Evolutionary conservation across 2,888 invertebrate species (phyloP), one percentile per base, ranked within the genome.

Genomic region (Lacanobia wlatinum): DNA sequence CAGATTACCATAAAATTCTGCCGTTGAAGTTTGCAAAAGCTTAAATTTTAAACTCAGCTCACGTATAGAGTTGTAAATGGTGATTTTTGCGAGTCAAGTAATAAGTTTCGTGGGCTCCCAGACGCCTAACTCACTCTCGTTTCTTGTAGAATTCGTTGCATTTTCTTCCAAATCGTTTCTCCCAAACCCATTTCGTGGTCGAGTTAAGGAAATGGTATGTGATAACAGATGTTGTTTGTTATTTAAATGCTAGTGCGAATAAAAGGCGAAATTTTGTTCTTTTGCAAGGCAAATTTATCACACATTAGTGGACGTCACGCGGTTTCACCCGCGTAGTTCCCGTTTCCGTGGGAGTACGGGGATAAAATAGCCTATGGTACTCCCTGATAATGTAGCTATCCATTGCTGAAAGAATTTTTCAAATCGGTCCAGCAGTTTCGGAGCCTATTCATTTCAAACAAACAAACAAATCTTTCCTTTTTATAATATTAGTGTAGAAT

Each of bases 21-120:
- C 7, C 12, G 48, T 21, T 48, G 23, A 62, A 73, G 60, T 70
- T 63, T 16, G 28, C 40, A 50, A 23, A 69, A 53, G 28, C 58
- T 66, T 60, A 18, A 28, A 71, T 71, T 65, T 68, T 68, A 60
- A 70, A 82, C 34, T 59, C 68, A 6, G 34, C 43, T 66, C 73
- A 82, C 82, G 64, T 73, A 66, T 66, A 23, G 10, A 68, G 55
- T 73, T 78, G 69, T 64, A 69, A 73, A 73, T 76, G 68, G 58
- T 71, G 65, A 63, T 70, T 73, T 82, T 60, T 55, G n/a, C 10
- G 48, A 70, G 28, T 40, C 50, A 64, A 82, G 48, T 71, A 61
- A 67, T 66, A 71, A 58, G 52, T 82, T 82, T 64, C 59, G 58
- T 64, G 46, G 66, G 53, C 18, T 56, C 10, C 21, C 50, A 62